Base-by-base conservation (phyloP, 1,140 invertebrate species). In the Dendroctonus ponderosae region DNA sequence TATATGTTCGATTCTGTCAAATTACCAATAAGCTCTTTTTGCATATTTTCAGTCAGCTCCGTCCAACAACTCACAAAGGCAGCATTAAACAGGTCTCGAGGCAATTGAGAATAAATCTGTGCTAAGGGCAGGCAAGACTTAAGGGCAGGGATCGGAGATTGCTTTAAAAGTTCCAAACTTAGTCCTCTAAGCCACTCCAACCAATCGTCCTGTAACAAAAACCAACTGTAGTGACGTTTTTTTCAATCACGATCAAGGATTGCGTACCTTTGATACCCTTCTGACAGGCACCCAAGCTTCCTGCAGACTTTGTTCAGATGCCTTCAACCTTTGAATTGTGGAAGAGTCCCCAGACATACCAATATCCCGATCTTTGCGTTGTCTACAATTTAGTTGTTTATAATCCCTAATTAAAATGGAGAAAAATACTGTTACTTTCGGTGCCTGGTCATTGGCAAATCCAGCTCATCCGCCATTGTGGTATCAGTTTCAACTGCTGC, bases 41-140 rank as follows among this genome's bases (percentile, higher is more conserved):
- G 92, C 49, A 93, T 88, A 0, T 84, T 80, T 39, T 90, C 87
- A 53, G 87, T 89, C 3, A 99, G 79, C 80, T 99, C 95, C 0
- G 94, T 94, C 98, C 98, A 99, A 77, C 97, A 98, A 0, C 96
- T 98, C 3, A 99, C 94, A 80, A 99, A 99, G 0, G 97, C 95
- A 0, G 97, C 96, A 80, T 99, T 99, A 76, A 99, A 99, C 15
- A 99, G 80, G 76, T 99, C 97, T 41, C 94, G 85, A 0, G 97
- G 88, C 6, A 99, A 81, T 73, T 97, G 94, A 5, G 93, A 91
- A 80, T 99, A 97, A 6, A 92, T 92, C 78, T 98, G 93, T 3
- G 96, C 96, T 8, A 99, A 81, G 15, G 92, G 89, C 78, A 92
- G 89, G 76, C 96, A 98, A 0, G 96, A 92, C 74, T 91, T 84